These are phyloP conservation scores for Caenorhabditis briggsae DNA, from an alignment of 1,140 invertebrate genomes.

Conservation along the genomic window DNA sequence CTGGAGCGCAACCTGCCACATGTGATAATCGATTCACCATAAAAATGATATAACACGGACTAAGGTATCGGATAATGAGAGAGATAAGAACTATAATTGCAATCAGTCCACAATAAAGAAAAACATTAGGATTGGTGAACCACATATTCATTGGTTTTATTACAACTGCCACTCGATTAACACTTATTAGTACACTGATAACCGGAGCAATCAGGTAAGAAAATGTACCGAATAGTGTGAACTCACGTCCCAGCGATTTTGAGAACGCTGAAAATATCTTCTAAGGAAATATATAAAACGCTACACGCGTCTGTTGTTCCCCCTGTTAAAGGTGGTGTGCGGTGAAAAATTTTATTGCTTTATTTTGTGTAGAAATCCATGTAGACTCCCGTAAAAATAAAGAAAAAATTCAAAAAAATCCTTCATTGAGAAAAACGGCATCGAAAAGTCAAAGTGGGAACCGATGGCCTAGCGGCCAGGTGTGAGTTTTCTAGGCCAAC, in stretches of 20 bases:
- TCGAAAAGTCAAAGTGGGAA: too few relatives aligned
- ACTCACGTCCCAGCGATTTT: background rate
- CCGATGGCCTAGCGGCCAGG: too few relatives aligned
- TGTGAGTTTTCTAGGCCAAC: too few relatives aligned
- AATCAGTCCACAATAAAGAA: background rate
- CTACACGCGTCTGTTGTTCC: too few relatives aligned
- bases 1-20: conserved; percentile 1
- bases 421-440: too few relatives aligned
- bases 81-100: background rate
- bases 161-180: background rate
- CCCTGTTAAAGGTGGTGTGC: too few relatives aligned
- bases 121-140: background rate
- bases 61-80: background rate
- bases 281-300: too few relatives aligned
- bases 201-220: background rate
- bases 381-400: too few relatives aligned
- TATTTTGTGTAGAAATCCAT: too few relatives aligned
- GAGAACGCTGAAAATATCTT: background rate
- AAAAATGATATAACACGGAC: background rate
- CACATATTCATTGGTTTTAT: background rate
- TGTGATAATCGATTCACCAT: background rate
- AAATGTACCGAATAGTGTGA: background rate
- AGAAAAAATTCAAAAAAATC: too few relatives aligned
- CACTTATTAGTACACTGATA: background rate
- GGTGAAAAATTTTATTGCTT: too few relatives aligned